Evolutionary conservation across 2,888 invertebrate species (phyloP).

Genomic region (Carabus problematicus): DNA sequence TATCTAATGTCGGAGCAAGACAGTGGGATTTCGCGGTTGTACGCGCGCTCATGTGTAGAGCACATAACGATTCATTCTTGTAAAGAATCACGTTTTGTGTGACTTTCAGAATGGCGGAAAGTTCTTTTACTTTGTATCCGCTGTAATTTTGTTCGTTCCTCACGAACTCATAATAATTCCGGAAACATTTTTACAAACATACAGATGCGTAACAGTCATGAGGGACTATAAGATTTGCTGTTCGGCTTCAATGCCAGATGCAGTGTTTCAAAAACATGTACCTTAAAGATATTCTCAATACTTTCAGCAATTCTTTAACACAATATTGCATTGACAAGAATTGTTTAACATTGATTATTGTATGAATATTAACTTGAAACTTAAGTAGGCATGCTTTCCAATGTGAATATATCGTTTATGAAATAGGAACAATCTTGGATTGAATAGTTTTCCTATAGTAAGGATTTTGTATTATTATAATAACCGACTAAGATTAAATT

Average conservation of each 20-base stretch:
- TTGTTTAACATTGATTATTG: too few species aligned
- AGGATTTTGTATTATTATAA: too few species aligned
- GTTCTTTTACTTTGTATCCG: slow-evolving; percentile 41
- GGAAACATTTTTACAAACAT: slow-evolving; percentile 52
- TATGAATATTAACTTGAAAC: too few species aligned
- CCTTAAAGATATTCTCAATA: too few species aligned
- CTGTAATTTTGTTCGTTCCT: slow-evolving; percentile 53
- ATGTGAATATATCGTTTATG: too few species aligned
- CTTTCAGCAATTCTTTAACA: too few species aligned
- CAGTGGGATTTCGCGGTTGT: slow-evolving; percentile 13
- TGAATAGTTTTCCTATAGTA: too few species aligned
- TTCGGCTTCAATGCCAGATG: slow-evolving; percentile 4
- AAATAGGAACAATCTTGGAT: too few species aligned
- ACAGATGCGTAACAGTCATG: slow-evolving; percentile 34
- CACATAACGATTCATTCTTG: slow-evolving; percentile 18
- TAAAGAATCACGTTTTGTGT: slow-evolving; percentile 18
- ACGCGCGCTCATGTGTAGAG: neutral
- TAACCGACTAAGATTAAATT: too few species aligned
- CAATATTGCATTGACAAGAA: too few species aligned
- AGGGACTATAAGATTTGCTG: neutral
- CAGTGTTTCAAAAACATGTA: slow-evolving; percentile 6
- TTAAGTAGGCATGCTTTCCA: too few species aligned
- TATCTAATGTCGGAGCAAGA: slow-evolving; percentile 5
- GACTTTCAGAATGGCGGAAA: slow-evolving; percentile 12
- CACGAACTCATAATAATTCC: slow-evolving; percentile 55